phyloP scores from a whole-genome alignment of 2,113 vertebrate genomes.

The Dendropsophus ebraccatus region DNA sequence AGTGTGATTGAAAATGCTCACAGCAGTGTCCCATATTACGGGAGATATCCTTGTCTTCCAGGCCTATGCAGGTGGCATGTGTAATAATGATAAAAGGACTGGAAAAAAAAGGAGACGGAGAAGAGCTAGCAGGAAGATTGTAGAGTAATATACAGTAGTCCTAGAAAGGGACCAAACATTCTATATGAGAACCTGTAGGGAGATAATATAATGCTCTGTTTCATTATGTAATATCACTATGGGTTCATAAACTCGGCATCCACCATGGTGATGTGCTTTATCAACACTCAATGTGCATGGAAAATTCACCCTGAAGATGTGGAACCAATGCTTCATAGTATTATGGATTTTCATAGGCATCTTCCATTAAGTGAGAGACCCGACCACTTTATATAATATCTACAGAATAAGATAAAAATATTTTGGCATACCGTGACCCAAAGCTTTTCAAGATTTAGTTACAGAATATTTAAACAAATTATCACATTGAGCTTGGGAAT shows the following conservation, averaged over 20 bases:
- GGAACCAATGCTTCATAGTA: constrained; percentile 27
- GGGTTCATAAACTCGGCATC: constrained; percentile 11
- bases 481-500: background rate
- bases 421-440: background rate
- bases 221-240: constrained; percentile 32
- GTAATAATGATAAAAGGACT: background rate
- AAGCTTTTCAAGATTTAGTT: constrained; percentile 20
- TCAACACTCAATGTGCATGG: constrained; percentile 28
- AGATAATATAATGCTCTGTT: constrained; percentile 22
- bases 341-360: background rate
- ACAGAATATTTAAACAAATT: constrained; percentile 25
- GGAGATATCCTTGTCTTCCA: too few relatives aligned
- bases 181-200: background rate
- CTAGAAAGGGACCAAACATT: too few relatives aligned
- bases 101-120: background rate
- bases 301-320: constrained; percentile 29
- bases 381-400: background rate
- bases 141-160: too few relatives aligned
- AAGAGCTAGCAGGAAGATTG: background rate
- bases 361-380: constrained; percentile 8
- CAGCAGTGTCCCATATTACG: too few relatives aligned
- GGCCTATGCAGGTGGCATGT: background rate
- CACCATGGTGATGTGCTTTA: constrained; percentile 9
- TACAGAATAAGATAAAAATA: constrained; percentile 6
- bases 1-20: too few relatives aligned